Evolutionary conservation across 2,888 invertebrate genomes (phyloP), one percentile per base, ranked within the genome.

Genomic region (Eristalis tenax): DNA sequence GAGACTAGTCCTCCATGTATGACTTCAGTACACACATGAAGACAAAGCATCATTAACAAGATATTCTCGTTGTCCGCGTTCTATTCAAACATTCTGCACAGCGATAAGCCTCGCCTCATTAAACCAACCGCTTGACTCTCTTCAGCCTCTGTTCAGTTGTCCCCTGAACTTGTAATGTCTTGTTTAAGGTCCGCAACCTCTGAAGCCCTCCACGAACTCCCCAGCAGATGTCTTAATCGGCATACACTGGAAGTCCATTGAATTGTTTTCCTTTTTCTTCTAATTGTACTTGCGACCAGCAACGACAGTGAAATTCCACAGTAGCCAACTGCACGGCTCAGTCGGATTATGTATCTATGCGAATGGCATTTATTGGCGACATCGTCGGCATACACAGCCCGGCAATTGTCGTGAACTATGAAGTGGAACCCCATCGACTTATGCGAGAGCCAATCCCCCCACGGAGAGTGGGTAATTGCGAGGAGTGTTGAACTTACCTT

Each of bases 311-410:
- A 23, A 56, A 57, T 75, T 64, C 71, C 68, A 78, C 78, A 22
- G 78, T 78, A 83, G 83, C 73, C 68, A 83, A 74, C 63, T 57
- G 63, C 40, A 63, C 13, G 56, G 61, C 68, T 69, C 43, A 68
- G 63, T 11, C 56, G 40, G 78, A 78, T 78, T 59, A 79, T 69
- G 83, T 63, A 40, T 78, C 56, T 64, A 38, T 64, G 68, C 74
- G 43, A 83, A 73, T 79, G 83, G 79, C 64, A 74, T 83, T 83
- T 79, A 78, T 74, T 69, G 74, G 79, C 74, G 57, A 78, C 73
- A 79, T 79, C 43, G 68, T 43, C 40, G 40, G 38, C 22, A 77
- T 66, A 64, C 61, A 59, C 38, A 68, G 38, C 10, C 50, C 28
- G 57, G 50, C 71, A 18, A 35, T 50, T 32, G 57, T 79, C 69